Conservation (phyloP, 2,113 vertebrate genomes). For the Austrofundulus limnaeus region DNA sequence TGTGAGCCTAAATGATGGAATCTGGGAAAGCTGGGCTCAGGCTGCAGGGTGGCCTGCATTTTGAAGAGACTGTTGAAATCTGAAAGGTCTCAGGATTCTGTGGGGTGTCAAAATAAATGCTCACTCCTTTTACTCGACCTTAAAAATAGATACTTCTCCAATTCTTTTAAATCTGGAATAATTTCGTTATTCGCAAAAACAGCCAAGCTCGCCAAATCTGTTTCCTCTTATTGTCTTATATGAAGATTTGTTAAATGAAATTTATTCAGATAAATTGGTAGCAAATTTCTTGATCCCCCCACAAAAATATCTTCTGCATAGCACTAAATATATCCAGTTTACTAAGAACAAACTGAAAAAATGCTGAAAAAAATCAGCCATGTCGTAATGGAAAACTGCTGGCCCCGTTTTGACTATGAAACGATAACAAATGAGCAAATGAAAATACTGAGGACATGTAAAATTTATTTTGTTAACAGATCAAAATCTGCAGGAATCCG, state of each 20-base stretch:
- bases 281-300: slow-evolving; percentile 41
- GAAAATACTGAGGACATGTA: slow-evolving; percentile 34
- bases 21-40: slow-evolving; percentile 39
- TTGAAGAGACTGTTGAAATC: slow-evolving; percentile 12
- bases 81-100: slow-evolving; percentile 46
- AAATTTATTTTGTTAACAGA: slow-evolving; percentile 61
- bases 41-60: slow-evolving; percentile 31
- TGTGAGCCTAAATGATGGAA: slow-evolving; percentile 18
- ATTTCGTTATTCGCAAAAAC: slow-evolving; percentile 13
- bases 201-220: slow-evolving; percentile 1
- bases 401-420: slow-evolving; percentile 55
- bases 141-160: background rate
- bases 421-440: slow-evolving; percentile 47
- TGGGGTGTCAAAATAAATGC: background rate
- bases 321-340: slow-evolving; percentile 59
- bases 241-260: slow-evolving; percentile 40
- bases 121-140: background rate
- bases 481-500: slow-evolving; percentile 53
- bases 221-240: background rate
- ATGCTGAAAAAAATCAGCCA: slow-evolving; percentile 61
- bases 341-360: slow-evolving; percentile 51
- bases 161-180: slow-evolving; percentile 14
- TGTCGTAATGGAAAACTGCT: slow-evolving; percentile 61
- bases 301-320: no score
- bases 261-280: slow-evolving; percentile 11